phyloP scores from a whole-genome alignment of 2,888 invertebrate species.

The Rhabditoides inermis region DNA sequence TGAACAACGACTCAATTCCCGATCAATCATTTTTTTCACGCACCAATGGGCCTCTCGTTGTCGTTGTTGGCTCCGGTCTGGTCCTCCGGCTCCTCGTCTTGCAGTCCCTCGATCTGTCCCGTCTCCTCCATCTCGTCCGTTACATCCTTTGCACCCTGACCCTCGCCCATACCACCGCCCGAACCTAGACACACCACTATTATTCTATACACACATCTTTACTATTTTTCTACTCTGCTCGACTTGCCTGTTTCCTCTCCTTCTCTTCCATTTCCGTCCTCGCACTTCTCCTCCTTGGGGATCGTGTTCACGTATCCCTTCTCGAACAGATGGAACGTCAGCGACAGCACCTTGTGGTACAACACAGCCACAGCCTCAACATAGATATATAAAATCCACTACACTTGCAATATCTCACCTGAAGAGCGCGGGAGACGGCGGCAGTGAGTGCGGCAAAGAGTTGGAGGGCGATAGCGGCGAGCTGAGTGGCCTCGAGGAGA shows the following conservation, averaged over 20 bases:
- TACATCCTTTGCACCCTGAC: conserved; percentile 75
- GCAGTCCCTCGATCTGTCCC: conserved; percentile 48
- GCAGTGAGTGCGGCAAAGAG: not conserved
- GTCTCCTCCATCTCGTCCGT: conserved; percentile 77
- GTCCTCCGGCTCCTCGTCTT: conserved; percentile 61
- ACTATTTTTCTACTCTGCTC: not conserved
- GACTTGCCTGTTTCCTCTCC: conserved; percentile 3
- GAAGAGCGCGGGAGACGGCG: not conserved
- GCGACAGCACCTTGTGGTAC: conserved; percentile 19
- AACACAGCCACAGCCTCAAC: not conserved
- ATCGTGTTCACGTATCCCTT: conserved; percentile 79
- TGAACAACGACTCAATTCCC: not conserved
- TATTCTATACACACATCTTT: no score
- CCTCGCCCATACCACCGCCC: conserved; percentile 40
- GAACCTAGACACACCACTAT: no score
- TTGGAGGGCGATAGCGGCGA: conserved; percentile 6
- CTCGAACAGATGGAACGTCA: conserved; percentile 24
- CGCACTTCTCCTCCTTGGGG: conserved; percentile 58
- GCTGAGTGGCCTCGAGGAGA: conserved; percentile 3
- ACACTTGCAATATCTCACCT: not conserved
- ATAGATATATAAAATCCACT: not conserved
- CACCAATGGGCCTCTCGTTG: conserved; percentile 46
- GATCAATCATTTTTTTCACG: not conserved
- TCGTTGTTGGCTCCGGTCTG: conserved; percentile 18
- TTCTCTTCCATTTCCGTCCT: conserved; percentile 63